These are phyloP conservation scores for Meteorus colon DNA, from an alignment of 2,888 invertebrate genomes.

Conservation along the genomic window DNA sequence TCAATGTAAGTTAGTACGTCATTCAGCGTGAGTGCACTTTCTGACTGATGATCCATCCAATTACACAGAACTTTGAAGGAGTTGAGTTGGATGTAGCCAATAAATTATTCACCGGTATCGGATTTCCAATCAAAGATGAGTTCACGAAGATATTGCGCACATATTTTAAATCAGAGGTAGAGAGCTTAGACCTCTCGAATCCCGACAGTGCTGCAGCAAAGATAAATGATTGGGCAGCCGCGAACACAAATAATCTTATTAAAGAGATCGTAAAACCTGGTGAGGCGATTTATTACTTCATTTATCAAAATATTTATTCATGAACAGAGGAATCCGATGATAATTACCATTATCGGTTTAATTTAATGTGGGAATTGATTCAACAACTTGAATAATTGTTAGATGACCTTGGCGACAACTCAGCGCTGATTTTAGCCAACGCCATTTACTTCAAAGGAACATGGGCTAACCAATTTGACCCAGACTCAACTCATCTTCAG, in stretches of 20 bases:
- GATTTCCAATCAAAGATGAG: slow-evolving; percentile 71
- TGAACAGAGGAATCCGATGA: too few species aligned
- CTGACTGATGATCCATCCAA: neutral
- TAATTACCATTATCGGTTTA: too few species aligned
- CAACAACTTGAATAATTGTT: slow-evolving; percentile 29
- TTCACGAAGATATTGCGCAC: slow-evolving; percentile 77
- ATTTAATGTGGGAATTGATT: neutral
- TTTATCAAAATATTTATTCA: too few species aligned
- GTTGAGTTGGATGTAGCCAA: slow-evolving; percentile 81
- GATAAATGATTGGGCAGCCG: slow-evolving; percentile 88
- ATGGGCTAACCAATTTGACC: slow-evolving; percentile 82
- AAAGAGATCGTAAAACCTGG: slow-evolving; percentile 80
- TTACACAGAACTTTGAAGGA: slow-evolving; percentile 67
- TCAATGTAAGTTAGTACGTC: slow-evolving; percentile 39
- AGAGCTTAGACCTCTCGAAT: slow-evolving; percentile 78
- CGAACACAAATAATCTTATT: slow-evolving; percentile 87
- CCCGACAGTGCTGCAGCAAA: slow-evolving; percentile 69
- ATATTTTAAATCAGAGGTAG: slow-evolving; percentile 78
- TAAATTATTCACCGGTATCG: slow-evolving; percentile 80
- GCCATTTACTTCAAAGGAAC: slow-evolving; percentile 91
- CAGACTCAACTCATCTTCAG: slow-evolving; percentile 61
- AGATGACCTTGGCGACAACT: slow-evolving; percentile 76
- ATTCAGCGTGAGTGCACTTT: neutral
- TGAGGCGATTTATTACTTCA: slow-evolving; percentile 47
- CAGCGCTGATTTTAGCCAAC: slow-evolving; percentile 85